Evolutionary conservation across 2,797 vertebrate genomes (phyloP), one percentile per base, ranked within the genome.

Genomic region (Hemitrygon akajei): DNA sequence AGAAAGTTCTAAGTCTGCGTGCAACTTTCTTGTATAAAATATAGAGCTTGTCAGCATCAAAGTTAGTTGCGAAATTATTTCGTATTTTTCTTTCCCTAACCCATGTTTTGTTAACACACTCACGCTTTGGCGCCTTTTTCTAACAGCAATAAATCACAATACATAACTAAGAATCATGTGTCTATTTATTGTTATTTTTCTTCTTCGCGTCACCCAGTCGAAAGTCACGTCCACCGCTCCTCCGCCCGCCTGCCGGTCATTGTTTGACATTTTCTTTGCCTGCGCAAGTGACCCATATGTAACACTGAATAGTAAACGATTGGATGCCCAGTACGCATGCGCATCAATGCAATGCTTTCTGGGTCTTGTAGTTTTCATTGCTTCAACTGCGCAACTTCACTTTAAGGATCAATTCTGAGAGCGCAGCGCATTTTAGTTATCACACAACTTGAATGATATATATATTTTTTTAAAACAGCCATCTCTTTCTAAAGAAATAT

Each of bases 81-180:
- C n/a, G 2, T n/a, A 37, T 89, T 66, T 89, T 87, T 34, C 40
- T 3, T n/a, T 30, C 84, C 58, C 58, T 58, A 87, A 56, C 40
- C 30, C n/a, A 66, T 37, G 86, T 34, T 89, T 89, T 89, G 60
- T 66, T 47, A 47, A 47, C 47, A 30, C 60, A 80, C 4, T 40
- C 79, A 12, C 34, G 18, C 18, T 89, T 89, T 89, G 86, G 86
- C 86, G 86, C 86, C 86, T 69, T 89, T 89, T 84, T 86, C 66
- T 87, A 34, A 66, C 86, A 89, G 69, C n/a, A 37, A 34, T 89
- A 89, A 89, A 89, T 89, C 30, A 63, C 60, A 89, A 89, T 89
- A 89, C 60, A 89, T 89, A 89, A 89, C n/a, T 69, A 89, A 69
- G 86, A 69, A 89, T 89, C 86, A 89, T 89, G 86, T 37, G 86